Percentiles rank a stretch among this genome's conserved stretches.
These are phyloP conservation scores for Rhynchomys soricoides DNA, from an alignment of 2,113 vertebrate genomes.

Conservation along the genomic window DNA sequence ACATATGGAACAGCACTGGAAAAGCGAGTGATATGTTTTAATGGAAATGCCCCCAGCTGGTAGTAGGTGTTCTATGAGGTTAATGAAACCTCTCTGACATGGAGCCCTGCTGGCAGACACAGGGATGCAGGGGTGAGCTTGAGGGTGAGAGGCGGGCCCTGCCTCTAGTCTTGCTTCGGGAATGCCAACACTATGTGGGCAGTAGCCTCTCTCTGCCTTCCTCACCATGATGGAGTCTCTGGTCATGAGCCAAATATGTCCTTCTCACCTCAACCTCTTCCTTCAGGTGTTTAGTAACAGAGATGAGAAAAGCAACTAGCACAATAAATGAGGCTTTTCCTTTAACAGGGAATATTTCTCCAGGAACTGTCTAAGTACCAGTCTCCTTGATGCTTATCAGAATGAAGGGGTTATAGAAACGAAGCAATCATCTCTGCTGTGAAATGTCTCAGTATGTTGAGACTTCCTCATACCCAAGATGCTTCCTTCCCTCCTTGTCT, in stretches of 20 bases:
- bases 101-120: background rate
- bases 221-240: background rate
- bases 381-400: background rate
- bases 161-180: background rate
- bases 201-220: background rate
- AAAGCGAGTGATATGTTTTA: background rate
- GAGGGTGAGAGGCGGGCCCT: background rate
- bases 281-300: background rate
- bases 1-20: background rate
- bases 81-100: background rate
- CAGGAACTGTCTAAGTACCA: background rate
- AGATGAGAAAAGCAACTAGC: background rate
- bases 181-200: background rate
- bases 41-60: background rate
- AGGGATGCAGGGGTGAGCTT: background rate
- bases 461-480: fast-evolving
- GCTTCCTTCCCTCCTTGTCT: background rate
- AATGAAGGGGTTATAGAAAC: background rate
- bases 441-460: background rate
- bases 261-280: background rate
- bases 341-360: background rate
- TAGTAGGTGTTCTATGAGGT: background rate
- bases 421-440: background rate
- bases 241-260: background rate
- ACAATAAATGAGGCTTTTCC: background rate